A percentile compares a stretch with the other conserved stretches of the same genome.
phyloP scores from a whole-genome alignment of 2,888 invertebrate genomes.

The Dusona sp. region DNA sequence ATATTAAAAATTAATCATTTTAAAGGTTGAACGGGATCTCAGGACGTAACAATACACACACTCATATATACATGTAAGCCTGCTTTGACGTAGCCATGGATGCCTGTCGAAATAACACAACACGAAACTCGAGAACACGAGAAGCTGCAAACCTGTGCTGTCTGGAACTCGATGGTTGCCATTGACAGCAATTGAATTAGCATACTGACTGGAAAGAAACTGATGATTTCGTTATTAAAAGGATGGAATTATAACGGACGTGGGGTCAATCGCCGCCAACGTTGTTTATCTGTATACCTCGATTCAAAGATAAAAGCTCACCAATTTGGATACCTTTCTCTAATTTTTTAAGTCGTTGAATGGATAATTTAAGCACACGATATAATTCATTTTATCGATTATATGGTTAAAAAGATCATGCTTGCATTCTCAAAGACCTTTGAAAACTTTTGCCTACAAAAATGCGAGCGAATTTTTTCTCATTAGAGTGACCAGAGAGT shows the following conservation, averaged over 20 bases:
- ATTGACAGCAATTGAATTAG: slow-evolving; percentile 74
- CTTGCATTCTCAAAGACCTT: neutral
- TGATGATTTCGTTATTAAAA: slow-evolving; percentile 45
- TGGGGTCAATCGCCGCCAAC: slow-evolving; percentile 71
- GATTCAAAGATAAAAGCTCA: slow-evolving; percentile 28
- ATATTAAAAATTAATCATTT: no score
- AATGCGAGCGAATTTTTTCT: neutral
- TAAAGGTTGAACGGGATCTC: no score
- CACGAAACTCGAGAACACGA: slow-evolving; percentile 69
- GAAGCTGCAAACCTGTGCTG: slow-evolving; percentile 50
- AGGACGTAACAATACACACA: no score
- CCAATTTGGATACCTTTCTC: neutral
- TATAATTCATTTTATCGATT: neutral
- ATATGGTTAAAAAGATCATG: neutral
- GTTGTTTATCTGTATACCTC: slow-evolving; percentile 58
- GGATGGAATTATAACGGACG: slow-evolving; percentile 71
- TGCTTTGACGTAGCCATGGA: slow-evolving; percentile 53
- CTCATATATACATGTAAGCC: neutral
- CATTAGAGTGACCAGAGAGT: neutral
- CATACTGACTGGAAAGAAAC: slow-evolving; percentile 17
- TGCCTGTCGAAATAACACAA: slow-evolving; percentile 59
- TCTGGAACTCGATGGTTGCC: slow-evolving; percentile 72
- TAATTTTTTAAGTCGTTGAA: neutral
- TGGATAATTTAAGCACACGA: neutral
- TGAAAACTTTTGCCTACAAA: neutral